These are phyloP conservation scores for Donacobius atricapilla DNA, from an alignment of 2,113 vertebrate genomes.

Conservation along the genomic window DNA sequence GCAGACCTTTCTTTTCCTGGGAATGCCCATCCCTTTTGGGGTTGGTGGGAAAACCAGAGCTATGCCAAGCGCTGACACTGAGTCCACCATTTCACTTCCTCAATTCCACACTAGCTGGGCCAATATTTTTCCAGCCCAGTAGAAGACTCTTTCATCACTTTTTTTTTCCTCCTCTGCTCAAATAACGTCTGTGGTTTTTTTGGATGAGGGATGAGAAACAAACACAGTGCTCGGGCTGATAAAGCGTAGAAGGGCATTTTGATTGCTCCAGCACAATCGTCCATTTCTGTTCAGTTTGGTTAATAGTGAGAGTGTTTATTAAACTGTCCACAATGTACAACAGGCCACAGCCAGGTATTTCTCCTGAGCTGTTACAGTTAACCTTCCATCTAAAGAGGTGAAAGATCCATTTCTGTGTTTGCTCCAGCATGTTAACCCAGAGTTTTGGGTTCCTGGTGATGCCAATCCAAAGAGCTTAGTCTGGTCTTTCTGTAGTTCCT, in stretches of 20 bases:
- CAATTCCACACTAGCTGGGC: not conserved
- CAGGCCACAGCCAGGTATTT: not conserved
- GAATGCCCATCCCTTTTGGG: not conserved
- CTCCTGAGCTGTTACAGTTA: not conserved
- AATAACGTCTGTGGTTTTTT: not conserved
- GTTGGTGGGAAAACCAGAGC: not conserved
- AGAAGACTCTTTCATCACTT: not conserved
- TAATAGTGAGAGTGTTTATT: not conserved
- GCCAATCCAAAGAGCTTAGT: not conserved
- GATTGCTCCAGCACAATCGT: not conserved
- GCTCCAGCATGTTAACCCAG: too few relatives aligned
- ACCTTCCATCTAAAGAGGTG: not conserved
- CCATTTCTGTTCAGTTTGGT: not conserved
- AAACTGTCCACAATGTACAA: not conserved
- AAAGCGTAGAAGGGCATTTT: accelerated
- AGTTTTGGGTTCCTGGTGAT: not conserved
- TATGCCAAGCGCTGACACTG: not conserved
- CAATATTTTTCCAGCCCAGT: not conserved
- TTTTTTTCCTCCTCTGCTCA: not conserved
- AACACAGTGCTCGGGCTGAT: not conserved
- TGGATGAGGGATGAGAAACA: not conserved
- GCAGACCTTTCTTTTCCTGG: not conserved
- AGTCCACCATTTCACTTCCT: not conserved
- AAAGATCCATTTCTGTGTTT: not conserved
- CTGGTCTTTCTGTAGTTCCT: not conserved